Evolutionary conservation across 2,888 invertebrate genomes (phyloP), one percentile per base, ranked within the genome.

Genomic region (Piscicola geometra): DNA sequence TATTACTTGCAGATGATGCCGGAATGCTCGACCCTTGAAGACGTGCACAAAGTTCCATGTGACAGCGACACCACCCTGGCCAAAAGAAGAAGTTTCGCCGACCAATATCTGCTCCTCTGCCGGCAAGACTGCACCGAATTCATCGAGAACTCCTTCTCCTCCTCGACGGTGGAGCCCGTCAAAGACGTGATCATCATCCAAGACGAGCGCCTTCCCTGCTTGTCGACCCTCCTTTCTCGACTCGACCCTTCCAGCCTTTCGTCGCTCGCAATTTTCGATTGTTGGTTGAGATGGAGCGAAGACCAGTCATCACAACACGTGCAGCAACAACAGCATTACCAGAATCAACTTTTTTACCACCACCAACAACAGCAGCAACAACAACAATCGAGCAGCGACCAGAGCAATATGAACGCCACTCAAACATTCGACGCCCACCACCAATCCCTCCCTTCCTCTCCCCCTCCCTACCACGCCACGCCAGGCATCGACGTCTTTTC

Each of bases 81-180:
- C 21, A 80, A 80, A 70, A 78, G 80, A 1, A 78, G 78, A 28
- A 78, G 77, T 75, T 79, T 79, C 75, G 79, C 79, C 70, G 80
- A 80, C 75, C 81, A 80, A 75, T 80, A 79, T 78, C 68, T 80
- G 75, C 70, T 81, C 64, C 79, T 79, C 70, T 78, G 80, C 1
- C 78, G 79, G 9, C 81, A 80, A 77, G 79, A 80, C 78, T 77
- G 78, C 33, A 64, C 76, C 15, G 80, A 80, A 67, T 79, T 80
- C 73, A 78, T 80, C 76, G 80, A 79, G 72, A 79, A 79, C 71
- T 77, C 79, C 75, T 78, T 79, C 60, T 76, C 78, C 68, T 30
- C 56, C 35, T 41, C 69, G 18, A 78, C 77, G 3, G 77, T 77
- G 15, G 80, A 80, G 76, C 76, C 71, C 47, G 77, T 81, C 35